Conservation (phyloP, 2,888 invertebrate species). For the Timandra comae region DNA sequence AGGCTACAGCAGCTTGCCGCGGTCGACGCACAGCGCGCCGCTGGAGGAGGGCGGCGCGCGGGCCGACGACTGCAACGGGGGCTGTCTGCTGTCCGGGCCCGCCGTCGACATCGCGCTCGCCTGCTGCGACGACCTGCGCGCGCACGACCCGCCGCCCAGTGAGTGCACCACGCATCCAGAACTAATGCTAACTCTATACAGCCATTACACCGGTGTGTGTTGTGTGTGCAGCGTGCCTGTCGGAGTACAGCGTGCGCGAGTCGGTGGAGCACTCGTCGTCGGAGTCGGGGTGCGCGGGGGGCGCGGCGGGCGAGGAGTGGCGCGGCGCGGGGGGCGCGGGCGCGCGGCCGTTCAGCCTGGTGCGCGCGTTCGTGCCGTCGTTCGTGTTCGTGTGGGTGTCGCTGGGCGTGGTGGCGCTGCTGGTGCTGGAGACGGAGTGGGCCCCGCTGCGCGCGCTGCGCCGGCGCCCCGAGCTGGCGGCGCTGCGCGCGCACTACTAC, state of each 20-base stretch:
- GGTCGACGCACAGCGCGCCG: conserved; percentile 88
- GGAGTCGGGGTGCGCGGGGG: conserved; percentile 80
- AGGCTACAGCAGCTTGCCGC: conserved; percentile 91
- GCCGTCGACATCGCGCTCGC: conserved; percentile 76
- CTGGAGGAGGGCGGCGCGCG: conserved; percentile 62
- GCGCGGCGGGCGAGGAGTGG: conserved; percentile 56
- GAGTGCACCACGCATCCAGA: no score
- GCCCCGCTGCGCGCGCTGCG: conserved; percentile 81
- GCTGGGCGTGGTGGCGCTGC: conserved; percentile 80
- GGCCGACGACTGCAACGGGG: conserved; percentile 57
- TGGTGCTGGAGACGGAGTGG: conserved; percentile 88
- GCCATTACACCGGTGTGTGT: no score
- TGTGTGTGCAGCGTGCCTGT: conserved; percentile 34
- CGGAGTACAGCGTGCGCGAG: conserved; percentile 83
- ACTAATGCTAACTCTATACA: no score
- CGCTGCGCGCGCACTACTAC: conserved; percentile 87
- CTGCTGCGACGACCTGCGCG: conserved; percentile 80
- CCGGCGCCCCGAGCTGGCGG: conserved; percentile 85
- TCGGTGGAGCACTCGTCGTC: conserved; percentile 86
- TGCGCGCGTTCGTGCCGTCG: conserved; percentile 86
- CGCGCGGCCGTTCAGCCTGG: conserved; percentile 75
- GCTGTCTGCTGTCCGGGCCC: conserved; percentile 69
- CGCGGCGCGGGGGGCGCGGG: conserved; percentile 29
- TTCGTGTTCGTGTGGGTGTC: conserved; percentile 84
- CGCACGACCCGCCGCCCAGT: conserved; percentile 57